Conservation (phyloP, 1,140 invertebrate species). For the Drosophila repletoides region DNA sequence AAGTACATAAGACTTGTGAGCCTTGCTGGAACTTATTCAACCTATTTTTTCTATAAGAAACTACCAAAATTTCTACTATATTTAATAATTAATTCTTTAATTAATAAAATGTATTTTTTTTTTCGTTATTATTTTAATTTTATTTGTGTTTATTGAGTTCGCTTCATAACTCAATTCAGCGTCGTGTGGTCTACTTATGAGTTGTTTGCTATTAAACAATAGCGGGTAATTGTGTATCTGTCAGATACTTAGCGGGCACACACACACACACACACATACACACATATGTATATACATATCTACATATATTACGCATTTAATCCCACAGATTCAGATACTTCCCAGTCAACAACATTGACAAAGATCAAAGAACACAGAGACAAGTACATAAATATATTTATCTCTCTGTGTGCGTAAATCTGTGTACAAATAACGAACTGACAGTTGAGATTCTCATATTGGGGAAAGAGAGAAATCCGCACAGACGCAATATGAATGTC, state of each 20-base stretch:
- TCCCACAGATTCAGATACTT: conserved; percentile 23
- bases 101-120: too few relatives aligned
- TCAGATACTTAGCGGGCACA: too few relatives aligned
- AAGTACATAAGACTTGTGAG: too few relatives aligned
- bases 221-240: conserved; percentile 17
- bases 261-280: not conserved
- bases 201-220: conserved; percentile 12
- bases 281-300: not conserved
- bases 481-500: conserved; percentile 45
- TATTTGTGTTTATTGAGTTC: conserved; percentile 4
- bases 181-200: not conserved
- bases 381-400: not conserved
- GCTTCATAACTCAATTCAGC: conserved; percentile 2
- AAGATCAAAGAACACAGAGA: conserved; percentile 32
- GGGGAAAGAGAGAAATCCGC: not conserved
- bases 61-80: too few relatives aligned
- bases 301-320: conserved; percentile 23
- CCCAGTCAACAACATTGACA: conserved; percentile 24
- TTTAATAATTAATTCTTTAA: too few relatives aligned
- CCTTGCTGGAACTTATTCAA: too few relatives aligned
- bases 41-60: too few relatives aligned
- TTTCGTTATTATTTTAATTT: too few relatives aligned
- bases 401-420: conserved; percentile 28
- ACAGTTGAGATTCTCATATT: conserved; percentile 21
- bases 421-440: conserved; percentile 26